Base-by-base conservation (phyloP, 2,113 vertebrate genomes). In the Halcyon malimbica region DNA sequence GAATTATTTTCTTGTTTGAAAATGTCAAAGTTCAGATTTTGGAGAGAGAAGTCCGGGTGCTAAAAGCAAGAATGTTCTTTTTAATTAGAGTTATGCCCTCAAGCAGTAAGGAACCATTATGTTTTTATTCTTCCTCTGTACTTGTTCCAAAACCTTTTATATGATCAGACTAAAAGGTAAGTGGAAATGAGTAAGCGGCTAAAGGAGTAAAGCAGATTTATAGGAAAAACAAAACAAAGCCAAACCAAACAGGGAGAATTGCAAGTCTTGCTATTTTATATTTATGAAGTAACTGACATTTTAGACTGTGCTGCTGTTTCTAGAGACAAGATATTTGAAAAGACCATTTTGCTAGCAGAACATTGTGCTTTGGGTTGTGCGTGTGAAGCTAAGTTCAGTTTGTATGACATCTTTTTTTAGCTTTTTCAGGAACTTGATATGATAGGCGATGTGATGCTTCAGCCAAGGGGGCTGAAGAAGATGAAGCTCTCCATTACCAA, bases 1-100 rank as follows among this genome's bases (percentile, higher is more conserved):
- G 83, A 94, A 95, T 97, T 94, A 96, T 93, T 96, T 96, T 82
- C 93, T 83, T 95, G 89, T 89, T 95, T 94, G 94, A 97, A 97
- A 97, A 97, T 97, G 96, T 93, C 94, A 95, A 80, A 97, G 94
- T 96, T 97, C 96, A 96, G 54, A 29, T 91, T 96, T 92, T 91
- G 91, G 89, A 90, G 90, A 90, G 80, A 69, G 83, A 70, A 95
- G 74, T 65, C 94, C 63, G 77, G 83, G 73, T 96, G 95, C 94
- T 97, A 94, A 96, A 97, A 94, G 89, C 91, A 95, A 95, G 84
- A 94, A 93, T 95, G 94, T 88, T 96, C 95, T 94, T 97, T 96
- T 95, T 96, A 97, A 96, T 96, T 96, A 93, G 93, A 95, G 87
- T 96, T 96, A 70, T 97, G 87, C 95, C 94, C 94, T 95, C 41